phyloP scores from a whole-genome alignment of 2,797 vertebrate species.

The Xyrichtys novacula region DNA sequence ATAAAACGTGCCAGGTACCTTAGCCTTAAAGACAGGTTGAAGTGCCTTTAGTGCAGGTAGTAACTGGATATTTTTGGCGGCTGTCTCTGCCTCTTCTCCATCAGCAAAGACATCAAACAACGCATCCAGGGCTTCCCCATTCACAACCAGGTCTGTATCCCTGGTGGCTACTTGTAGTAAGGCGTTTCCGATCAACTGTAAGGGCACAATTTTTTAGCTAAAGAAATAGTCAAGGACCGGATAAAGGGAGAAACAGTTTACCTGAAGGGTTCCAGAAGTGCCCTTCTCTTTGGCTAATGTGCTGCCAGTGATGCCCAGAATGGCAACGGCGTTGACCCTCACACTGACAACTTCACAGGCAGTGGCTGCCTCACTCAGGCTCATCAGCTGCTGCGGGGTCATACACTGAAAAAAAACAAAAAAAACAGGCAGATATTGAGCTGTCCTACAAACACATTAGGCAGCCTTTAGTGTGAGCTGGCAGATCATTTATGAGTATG shows the following conservation, averaged over 20 bases:
- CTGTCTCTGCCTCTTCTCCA: slow-evolving; percentile 92
- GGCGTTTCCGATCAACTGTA: slow-evolving; percentile 92
- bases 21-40: slow-evolving; percentile 93
- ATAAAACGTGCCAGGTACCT: slow-evolving; percentile 81
- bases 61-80: slow-evolving; percentile 89
- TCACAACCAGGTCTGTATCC: slow-evolving; percentile 91
- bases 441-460: slow-evolving; percentile 18
- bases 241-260: slow-evolving; percentile 57
- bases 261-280: slow-evolving; percentile 91
- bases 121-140: slow-evolving; percentile 95
- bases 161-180: slow-evolving; percentile 91
- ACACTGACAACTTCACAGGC: slow-evolving; percentile 87
- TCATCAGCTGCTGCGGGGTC: slow-evolving; percentile 93
- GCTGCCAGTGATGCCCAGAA: slow-evolving; percentile 95
- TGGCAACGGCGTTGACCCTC: slow-evolving; percentile 92
- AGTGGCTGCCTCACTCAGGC: slow-evolving; percentile 88
- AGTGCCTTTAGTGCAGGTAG: slow-evolving; percentile 90
- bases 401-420: slow-evolving; percentile 85
- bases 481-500: background rate
- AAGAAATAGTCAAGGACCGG: slow-evolving; percentile 2
- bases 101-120: slow-evolving; percentile 97
- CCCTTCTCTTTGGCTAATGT: slow-evolving; percentile 90
- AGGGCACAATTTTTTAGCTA: slow-evolving; percentile 31
- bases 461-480: slow-evolving; percentile 10
- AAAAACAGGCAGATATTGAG: slow-evolving; percentile 12